Evolutionary conservation across 37 sponge, comb jelly and placozoan species (phyloP), one percentile per base, ranked within the genome.

Genomic region (Cladorhizidae sp.): DNA sequence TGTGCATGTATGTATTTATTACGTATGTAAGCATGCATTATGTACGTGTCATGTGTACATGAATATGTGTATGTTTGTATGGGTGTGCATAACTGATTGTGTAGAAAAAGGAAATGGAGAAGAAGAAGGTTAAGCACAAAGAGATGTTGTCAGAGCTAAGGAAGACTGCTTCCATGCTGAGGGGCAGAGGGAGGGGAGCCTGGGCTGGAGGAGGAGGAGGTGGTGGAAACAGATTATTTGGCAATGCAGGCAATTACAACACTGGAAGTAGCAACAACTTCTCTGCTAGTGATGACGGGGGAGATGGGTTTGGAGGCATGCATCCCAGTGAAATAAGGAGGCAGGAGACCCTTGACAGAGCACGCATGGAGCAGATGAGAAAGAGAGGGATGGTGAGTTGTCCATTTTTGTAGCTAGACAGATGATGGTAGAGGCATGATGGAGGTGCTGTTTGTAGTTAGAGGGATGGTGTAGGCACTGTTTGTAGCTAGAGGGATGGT

Each of bases 311-410:
- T 15, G 1, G 20, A 49, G 26, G 25, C 2, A 40, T 65, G 40
- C 40, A 69, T 38, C 67, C 76, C 28, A 38, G 56, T 23, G 67
- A 74, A 54, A 26, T 76, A 38, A 33, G 76, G 26, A 45, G 75
- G 40, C 77, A 84, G n/a, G 85, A 84, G 61, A 68, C 77, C 11
- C 36, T 71, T 45, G 72, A 71, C 18, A 20, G 22, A 15, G 72
- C 72, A 7, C 21, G 49, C 1, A 71, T 41, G 49, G n/a, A 39
- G 38, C 72, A 71, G 72, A 41, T 22, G 28, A 42, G 25, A 28
- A 3, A 61, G 62, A 7, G 62, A 61, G 29, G 62, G 12, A n/a
- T n/a, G n/a, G n/a, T n/a, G n/a, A n/a, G n/a, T n/a, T n/a, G n/a
- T n/a, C n/a, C n/a, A n/a, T n/a, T n/a, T n/a, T n/a, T n/a, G n/a